Percentiles rank a stretch among this genome's conserved stretches.
Conservation (phyloP, 2,797 vertebrate genomes). For the Uromys caudimaculatus region DNA sequence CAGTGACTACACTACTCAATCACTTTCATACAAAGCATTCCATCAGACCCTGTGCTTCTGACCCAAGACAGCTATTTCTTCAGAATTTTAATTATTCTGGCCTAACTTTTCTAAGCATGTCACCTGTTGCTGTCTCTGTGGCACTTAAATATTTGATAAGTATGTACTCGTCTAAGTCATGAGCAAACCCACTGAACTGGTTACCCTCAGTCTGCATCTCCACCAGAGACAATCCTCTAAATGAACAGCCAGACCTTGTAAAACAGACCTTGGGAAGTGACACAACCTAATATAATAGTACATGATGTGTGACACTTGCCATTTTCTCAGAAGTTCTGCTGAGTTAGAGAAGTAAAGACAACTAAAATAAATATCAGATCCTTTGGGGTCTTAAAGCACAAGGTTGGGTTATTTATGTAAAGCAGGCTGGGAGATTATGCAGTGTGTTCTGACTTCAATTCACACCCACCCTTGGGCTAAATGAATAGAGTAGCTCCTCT, state of each 20-base stretch:
- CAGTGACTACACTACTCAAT: not conserved
- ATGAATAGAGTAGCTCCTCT: not conserved
- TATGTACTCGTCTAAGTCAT: not conserved
- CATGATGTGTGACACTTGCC: not conserved
- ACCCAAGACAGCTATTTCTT: not conserved
- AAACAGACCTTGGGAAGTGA: not conserved
- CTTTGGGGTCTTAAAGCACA: not conserved
- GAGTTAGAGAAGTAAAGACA: not conserved
- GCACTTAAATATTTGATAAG: constrained; percentile 19
- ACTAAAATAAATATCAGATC: not conserved
- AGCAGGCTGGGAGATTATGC: not conserved
- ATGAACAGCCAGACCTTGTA: not conserved
- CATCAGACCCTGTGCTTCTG: not conserved
- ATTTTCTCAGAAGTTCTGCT: not conserved
- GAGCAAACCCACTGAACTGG: not conserved
- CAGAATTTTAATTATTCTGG: not conserved
- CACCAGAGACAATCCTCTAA: not conserved
- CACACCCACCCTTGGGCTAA: not conserved
- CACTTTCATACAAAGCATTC: not conserved
- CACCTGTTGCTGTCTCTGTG: not conserved
- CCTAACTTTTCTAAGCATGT: not conserved
- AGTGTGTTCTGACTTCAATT: not conserved
- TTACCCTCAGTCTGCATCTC: not conserved
- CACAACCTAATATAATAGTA: not conserved
- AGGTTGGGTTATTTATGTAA: not conserved